These are phyloP conservation scores for Bhutanitis thaidina DNA, from an alignment of 2,888 invertebrate genomes.

Conservation along the genomic window DNA sequence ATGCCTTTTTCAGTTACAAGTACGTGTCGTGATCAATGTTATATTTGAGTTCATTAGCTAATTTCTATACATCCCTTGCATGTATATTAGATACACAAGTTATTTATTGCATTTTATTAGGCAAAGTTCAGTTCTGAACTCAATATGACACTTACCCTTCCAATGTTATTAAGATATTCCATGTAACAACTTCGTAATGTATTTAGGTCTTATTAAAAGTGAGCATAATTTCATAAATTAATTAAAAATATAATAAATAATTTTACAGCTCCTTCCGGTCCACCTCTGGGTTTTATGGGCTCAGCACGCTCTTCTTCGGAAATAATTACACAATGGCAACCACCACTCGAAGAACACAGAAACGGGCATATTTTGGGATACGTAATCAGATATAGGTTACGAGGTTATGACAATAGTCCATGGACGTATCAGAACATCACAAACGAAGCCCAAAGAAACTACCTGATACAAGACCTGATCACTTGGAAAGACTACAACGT, in stretches of 20 bases:
- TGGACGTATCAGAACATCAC: constrained; percentile 96
- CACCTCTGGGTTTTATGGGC: constrained; percentile 96
- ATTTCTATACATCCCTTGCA: constrained; percentile 15
- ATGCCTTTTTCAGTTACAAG: constrained; percentile 6
- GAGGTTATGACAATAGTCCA: constrained; percentile 94
- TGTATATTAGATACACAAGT: constrained; percentile 5
- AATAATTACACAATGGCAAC: constrained; percentile 98
- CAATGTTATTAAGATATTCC: too few relatives aligned
- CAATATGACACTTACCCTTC: too few relatives aligned
- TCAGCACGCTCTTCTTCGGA: constrained; percentile 96
- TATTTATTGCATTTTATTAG: too few relatives aligned
- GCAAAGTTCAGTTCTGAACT: too few relatives aligned
- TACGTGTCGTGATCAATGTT: not conserved
- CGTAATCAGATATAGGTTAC: constrained; percentile 92
- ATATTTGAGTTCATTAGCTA: constrained; percentile 6
- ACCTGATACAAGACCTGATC: constrained; percentile 93
- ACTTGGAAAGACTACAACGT: constrained; percentile 99
- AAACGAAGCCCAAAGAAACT: constrained; percentile 94
- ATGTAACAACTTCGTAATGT: too few relatives aligned
- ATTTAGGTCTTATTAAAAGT: too few relatives aligned
- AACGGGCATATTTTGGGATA: constrained; percentile 98
- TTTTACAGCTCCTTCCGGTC: constrained; percentile 93
- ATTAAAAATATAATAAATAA: not conserved
- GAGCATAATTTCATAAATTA: too few relatives aligned
- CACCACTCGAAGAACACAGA: constrained; percentile 94